Base-by-base conservation (phyloP, 2,113 vertebrate species). In the Hypomesus transpacificus region DNA sequence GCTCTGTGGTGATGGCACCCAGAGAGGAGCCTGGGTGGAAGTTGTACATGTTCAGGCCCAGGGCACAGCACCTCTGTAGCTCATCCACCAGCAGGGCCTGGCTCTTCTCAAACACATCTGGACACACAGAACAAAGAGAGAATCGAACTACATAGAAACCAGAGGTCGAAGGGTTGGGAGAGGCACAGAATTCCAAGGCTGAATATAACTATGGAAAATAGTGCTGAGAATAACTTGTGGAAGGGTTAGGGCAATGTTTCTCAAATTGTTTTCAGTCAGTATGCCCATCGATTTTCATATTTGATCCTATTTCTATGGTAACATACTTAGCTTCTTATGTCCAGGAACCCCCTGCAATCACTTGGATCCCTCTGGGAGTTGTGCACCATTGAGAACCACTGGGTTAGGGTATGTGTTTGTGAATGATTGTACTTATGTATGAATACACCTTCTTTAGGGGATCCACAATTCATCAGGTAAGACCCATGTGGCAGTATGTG, bases 401-500 rank as follows among this genome's bases (percentile, higher is more conserved):
- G 31, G 4, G 31, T 34, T 34, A 34, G 31, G 31, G 31, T 34
- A 34, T 34, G 31, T 34, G 31, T 34, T 34, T 34, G 31, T 34
- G 31, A 34, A 34, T 34, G 4, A 34, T 34, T 34, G 1, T 34
- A 34, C 17, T 20, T 66, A 52, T 46, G 2, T 52, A 24, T 68
- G 56, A 50, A 66, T 84, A 21, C 56, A 94, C 92, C 92, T 16
- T 91, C 92, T 16, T 91, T 93, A 28, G 92, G 91, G 53, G 91
- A 93, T 17, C 92, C 92, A 61, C 92, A 91, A 84, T 94, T 94
- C 90, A 93, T 92, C 71, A 94, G 85, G 80, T 94, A 93, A 54
- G 92, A 92, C 17, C 92, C 92, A 34, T 94, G 92, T 9, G 92
- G 92, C 31, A 94, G 60, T 69, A 94, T 91, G 75, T 91, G 86